Evolutionary conservation across 2,797 vertebrate species (phyloP), one percentile per base, ranked within the genome.

Genomic region (Danio jaintianensis): DNA sequence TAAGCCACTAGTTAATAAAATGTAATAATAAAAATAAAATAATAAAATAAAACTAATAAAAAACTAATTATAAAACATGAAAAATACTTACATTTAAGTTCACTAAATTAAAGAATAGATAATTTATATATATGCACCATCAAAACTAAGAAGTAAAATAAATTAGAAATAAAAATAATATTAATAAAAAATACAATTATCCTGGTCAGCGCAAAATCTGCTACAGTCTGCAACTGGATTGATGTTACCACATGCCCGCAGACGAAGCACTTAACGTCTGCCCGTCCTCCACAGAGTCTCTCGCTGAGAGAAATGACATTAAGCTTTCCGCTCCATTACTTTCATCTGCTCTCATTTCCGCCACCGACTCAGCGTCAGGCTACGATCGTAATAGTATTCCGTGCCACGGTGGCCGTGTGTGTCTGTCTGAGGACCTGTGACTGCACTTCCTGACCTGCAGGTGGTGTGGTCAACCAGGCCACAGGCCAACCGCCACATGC

Each of bases 241-340:
- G 62, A 66, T 56, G 47, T 52, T 56, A 48, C 4, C 42, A 81
- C 70, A 75, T 29, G 43, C 66, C 63, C 50, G 43, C 66, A 72
- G 70, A 82, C 62, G 52, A 82, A 80, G 74, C 64, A 63, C 72
- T 61, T 84, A 78, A 84, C 47, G 63, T 81, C 72, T 73, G 63
- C 59, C 63, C 40, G 20, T 82, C 75, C 56, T 81, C 78, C 74
- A 72, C 61, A 47, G 78, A 67, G 78, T 79, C 64, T 68, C 70
- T 83, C 62, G 45, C 64, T 56, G 82, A 72, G 66, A 68, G 72
- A 82, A 84, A 78, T 42, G 50, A 61, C 75, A 80, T 83, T 85
- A 76, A 75, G 53, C 22, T 61, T 79, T 73, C 66, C 52, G 62
- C 77, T 55, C 83, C 85, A 74, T 75, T 76, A 76, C 59, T 76